Percentiles rank a stretch among this genome's conserved stretches.
These are phyloP conservation scores for Brenthis ino DNA, from an alignment of 2,888 invertebrate species.

Conservation along the genomic window DNA sequence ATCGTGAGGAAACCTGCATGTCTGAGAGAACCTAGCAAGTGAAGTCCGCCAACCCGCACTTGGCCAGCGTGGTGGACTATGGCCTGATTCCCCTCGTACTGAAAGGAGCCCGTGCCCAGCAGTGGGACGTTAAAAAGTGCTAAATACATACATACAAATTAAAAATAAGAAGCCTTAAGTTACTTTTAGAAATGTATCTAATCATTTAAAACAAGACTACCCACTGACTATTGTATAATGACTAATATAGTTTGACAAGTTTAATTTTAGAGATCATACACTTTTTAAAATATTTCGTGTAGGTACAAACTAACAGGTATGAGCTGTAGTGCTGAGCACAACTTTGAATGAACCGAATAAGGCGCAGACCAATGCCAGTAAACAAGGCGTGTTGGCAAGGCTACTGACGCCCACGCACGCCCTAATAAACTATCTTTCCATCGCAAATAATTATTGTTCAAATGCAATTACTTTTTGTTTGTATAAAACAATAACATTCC, in stretches of 20 bases:
- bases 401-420: slow-evolving; percentile 62
- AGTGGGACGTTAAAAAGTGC: too few relatives aligned
- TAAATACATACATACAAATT: background rate
- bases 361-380: slow-evolving; percentile 60
- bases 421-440: slow-evolving; percentile 40
- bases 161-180: background rate
- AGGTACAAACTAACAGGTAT: background rate
- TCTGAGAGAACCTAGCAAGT: too few relatives aligned
- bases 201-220: too few relatives aligned
- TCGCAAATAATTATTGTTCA: slow-evolving; percentile 26
- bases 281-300: background rate
- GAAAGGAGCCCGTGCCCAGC: too few relatives aligned
- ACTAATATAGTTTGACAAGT: too few relatives aligned
- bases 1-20: too few relatives aligned
- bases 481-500: background rate
- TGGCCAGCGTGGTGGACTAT: too few relatives aligned
- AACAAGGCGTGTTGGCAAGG: slow-evolving; percentile 59
- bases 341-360: slow-evolving; percentile 53
- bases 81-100: too few relatives aligned
- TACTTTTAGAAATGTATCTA: too few relatives aligned
- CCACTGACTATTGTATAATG: too few relatives aligned
- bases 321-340: slow-evolving; percentile 10
- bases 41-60: too few relatives aligned
- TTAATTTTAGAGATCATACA: background rate
- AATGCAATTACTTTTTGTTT: background rate